Base-by-base conservation (phyloP, 2,113 vertebrate genomes). In the Trichechus manatus region DNA sequence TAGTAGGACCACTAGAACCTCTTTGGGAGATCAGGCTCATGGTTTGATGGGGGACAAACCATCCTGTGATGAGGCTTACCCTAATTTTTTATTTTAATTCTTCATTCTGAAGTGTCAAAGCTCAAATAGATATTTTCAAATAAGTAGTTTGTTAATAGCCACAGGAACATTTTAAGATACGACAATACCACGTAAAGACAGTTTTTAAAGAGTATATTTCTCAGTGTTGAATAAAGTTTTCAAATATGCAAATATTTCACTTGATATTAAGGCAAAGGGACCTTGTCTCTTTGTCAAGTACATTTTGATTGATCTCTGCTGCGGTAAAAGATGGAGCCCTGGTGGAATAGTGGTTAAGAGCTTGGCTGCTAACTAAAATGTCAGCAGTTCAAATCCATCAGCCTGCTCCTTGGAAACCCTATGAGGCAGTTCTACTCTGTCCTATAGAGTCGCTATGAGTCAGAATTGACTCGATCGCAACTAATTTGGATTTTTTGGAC, bases 21-120 rank as follows among this genome's bases (percentile, higher is more conserved):
- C 22, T 5, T 7, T 44, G 23, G 75, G 15, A 81, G 53, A 31
- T 61, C 13, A 88, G 33, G 39, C 9, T 85, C 3, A 29, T 36
- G 7, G 42, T 59, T 81, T 19, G 2, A 33, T 63, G 8, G 6
- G 10, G 29, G 50, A 85, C 4, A 72, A 63, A 79, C 2, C 0
- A 59, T 53, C 72, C 25, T 36, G 5, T 9, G 74, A 89, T 90
- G 80, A 77, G 20, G 63, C 53, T 90, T 42, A 66, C 9, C 14
- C 25, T 36, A 20, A 39, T 72, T 87, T 80, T 15, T 74, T 0
- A 50, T 94, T 93, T 91, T 74, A 20, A 82, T 88, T 47, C 11
- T 96, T 2, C 13, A 42, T 64, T 90, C 33, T 81, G 47, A 96
- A 20, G 4, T 97, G 88, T 93, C 70, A 94, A 77, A 86, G n/a